These are phyloP conservation scores for Dolichotis patagonum DNA, from an alignment of 2,113 vertebrate species.

Conservation along the genomic window DNA sequence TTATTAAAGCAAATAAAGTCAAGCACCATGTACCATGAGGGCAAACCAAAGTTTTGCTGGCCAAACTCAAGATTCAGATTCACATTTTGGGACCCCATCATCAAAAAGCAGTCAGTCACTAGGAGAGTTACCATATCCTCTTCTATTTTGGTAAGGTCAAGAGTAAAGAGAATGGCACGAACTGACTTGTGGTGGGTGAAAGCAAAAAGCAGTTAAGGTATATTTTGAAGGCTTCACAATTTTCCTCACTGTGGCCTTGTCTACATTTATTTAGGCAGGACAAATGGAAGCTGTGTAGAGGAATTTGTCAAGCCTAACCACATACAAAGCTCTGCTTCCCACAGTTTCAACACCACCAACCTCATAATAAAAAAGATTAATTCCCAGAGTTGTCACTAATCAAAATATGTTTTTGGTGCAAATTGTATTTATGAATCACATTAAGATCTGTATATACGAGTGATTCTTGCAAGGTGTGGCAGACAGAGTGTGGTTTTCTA, in stretches of 20 bases:
- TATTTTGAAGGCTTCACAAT: background rate
- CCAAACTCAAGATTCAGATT: background rate
- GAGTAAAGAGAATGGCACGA: background rate
- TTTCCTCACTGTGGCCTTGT: background rate
- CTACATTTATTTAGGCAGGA: background rate
- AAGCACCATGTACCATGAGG: background rate
- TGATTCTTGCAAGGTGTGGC: background rate
- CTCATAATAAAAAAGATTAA: constrained; percentile 29
- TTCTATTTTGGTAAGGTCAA: background rate
- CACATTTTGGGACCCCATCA: background rate
- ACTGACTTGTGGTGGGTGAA: background rate
- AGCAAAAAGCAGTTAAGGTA: background rate
- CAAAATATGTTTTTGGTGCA: constrained; percentile 7
- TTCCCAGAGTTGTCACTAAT: constrained; percentile 51
- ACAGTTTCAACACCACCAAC: background rate
- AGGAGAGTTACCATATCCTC: background rate
- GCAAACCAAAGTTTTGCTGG: background rate
- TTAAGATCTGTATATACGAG: background rate
- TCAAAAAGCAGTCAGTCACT: background rate
- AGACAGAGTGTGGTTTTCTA: constrained; percentile 28
- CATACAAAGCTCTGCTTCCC: constrained; percentile 8
- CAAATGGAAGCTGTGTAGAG: background rate
- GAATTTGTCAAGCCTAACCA: background rate
- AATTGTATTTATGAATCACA: constrained; percentile 17
- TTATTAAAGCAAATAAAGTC: background rate